Percentiles rank a stretch among this genome's conserved stretches.
These are phyloP conservation scores for Brachionus angularis DNA, from an alignment of 1,140 invertebrate species.

Conservation along the genomic window DNA sequence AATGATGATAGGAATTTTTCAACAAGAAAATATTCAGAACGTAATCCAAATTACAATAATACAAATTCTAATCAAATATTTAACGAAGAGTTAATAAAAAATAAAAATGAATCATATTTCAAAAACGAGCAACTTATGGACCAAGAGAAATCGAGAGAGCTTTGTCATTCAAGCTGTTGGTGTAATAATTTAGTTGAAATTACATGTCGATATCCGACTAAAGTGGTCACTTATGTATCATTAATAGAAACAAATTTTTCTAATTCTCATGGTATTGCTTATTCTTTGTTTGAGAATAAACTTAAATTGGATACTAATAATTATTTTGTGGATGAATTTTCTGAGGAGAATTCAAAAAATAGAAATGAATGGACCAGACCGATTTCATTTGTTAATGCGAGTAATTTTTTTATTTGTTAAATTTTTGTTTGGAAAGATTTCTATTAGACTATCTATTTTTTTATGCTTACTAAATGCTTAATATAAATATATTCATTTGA, in stretches of 20 bases:
- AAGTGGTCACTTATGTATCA: constrained; percentile 8
- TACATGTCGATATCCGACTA: constrained; percentile 33
- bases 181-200: constrained; percentile 40
- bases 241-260: constrained; percentile 33
- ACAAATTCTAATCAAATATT: too few relatives aligned
- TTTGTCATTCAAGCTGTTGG: constrained; percentile 32
- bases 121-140: too few relatives aligned
- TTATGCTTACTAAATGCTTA: too few relatives aligned
- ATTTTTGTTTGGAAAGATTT: too few relatives aligned
- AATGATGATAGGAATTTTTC: too few relatives aligned
- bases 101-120: background rate
- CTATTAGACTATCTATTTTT: too few relatives aligned
- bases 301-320: constrained; percentile 6
- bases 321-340: background rate
- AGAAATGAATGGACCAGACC: too few relatives aligned
- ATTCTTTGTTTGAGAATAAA: background rate
- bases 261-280: constrained; percentile 10
- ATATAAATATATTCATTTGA: too few relatives aligned
- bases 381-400: too few relatives aligned
- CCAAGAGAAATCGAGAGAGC: background rate
- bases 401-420: too few relatives aligned
- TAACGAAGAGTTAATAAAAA: background rate
- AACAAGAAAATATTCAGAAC: too few relatives aligned
- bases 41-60: too few relatives aligned
- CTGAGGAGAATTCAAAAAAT: background rate